phyloP scores from a whole-genome alignment of 2,797 vertebrate species.

The Momotus momota region DNA sequence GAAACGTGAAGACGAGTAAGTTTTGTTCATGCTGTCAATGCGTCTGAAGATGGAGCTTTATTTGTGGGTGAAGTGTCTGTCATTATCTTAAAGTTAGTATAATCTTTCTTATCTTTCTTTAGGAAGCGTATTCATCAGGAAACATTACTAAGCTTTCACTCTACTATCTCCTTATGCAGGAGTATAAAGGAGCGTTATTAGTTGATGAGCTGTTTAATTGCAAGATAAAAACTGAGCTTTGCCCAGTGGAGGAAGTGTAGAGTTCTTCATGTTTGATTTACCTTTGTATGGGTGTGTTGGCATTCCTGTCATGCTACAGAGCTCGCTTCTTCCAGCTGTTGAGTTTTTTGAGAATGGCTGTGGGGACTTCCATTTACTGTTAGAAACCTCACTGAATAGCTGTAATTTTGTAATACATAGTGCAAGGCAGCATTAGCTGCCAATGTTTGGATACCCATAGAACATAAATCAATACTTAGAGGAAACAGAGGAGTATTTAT shows the following conservation, averaged over 20 bases:
- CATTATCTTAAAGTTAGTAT: not conserved
- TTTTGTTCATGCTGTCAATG: not conserved
- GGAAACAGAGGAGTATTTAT: not conserved
- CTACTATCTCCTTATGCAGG: not conserved
- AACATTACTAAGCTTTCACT: not conserved
- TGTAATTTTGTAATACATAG: not conserved
- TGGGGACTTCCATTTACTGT: not conserved
- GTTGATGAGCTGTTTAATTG: not conserved
- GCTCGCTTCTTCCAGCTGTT: not conserved
- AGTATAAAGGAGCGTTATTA: not conserved
- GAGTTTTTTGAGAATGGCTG: not conserved
- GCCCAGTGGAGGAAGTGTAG: not conserved
- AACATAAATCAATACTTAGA: not conserved
- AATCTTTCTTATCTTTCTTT: not conserved
- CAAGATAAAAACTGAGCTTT: slow-evolving; percentile 2
- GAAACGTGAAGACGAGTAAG: not conserved
- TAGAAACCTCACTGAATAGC: not conserved
- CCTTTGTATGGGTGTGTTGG: not conserved
- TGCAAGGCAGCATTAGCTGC: not conserved
- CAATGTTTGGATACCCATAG: not conserved
- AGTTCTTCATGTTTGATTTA: not conserved
- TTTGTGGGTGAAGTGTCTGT: not conserved
- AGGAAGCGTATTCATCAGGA: not conserved
- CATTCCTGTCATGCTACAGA: not conserved
- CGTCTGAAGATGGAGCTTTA: not conserved